Percentiles rank a stretch among this genome's conserved stretches.
phyloP scores from a whole-genome alignment of 2,888 invertebrate species.

The Caenorhabditis wallacei region DNA sequence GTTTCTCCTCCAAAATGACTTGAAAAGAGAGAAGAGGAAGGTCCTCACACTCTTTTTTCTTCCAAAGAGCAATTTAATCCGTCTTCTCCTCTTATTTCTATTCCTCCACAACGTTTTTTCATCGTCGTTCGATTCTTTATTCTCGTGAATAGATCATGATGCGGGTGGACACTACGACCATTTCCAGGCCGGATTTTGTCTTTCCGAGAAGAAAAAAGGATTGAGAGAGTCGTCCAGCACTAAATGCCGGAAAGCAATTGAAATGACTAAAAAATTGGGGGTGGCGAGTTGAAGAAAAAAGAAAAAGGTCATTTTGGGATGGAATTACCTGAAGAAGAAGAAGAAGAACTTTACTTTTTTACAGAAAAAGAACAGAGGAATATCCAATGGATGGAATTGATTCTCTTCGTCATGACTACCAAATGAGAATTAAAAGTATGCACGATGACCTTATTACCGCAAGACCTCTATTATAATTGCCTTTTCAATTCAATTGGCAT shows the following conservation, averaged over 20 bases:
- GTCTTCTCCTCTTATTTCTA: constrained; percentile 10
- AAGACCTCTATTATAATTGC: no score
- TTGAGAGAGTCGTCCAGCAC: constrained; percentile 38
- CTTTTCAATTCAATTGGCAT: no score
- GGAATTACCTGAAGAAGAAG: constrained; percentile 12
- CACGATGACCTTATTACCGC: no score
- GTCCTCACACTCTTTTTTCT: constrained; percentile 21
- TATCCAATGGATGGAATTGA: no score
- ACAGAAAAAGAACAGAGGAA: background rate
- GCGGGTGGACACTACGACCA: constrained; percentile 61
- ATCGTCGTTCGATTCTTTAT: constrained; percentile 28
- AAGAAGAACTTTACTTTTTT: constrained; percentile 2
- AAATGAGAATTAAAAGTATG: no score
- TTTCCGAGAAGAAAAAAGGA: constrained; percentile 16
- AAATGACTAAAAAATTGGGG: constrained; percentile 53
- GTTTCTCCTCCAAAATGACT: constrained; percentile 8
- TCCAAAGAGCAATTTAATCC: constrained; percentile 41
- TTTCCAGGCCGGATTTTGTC: constrained; percentile 54
- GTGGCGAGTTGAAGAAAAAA: constrained; percentile 2
- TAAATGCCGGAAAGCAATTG: constrained; percentile 62
- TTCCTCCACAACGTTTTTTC: constrained; percentile 10
- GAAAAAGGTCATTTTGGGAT: constrained; percentile 15
- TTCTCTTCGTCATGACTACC: no score
- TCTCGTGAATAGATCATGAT: constrained; percentile 64
- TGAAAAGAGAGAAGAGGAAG: background rate